Base-by-base conservation (phyloP, 1,140 invertebrate species). In the Papilio machaon region DNA sequence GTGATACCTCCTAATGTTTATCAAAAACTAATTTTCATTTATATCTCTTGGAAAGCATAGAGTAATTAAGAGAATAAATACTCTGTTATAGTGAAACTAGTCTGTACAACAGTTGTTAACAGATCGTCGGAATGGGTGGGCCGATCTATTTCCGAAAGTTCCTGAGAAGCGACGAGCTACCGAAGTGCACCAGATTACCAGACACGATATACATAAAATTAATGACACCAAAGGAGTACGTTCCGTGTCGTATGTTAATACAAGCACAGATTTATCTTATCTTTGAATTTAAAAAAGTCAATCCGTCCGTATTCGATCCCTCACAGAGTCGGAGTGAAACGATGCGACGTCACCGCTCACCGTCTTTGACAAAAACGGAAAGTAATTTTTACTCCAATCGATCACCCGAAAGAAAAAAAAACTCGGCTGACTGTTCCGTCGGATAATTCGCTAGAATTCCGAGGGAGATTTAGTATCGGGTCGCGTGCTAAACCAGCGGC, bases 361-460 rank as follows among this genome's bases (percentile, higher is more conserved):
- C 82, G 79, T 81, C 87, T 80, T 82, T 78, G 75, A 82, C 88
- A 88, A 90, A 92, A 90, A 86, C 87, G 87, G 86, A 90, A 90
- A 93, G 91, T 93, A 93, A 93, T 92, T 92, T 91, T 91, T 90
- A 90, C 86, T 91, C 89, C 89, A 88, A 94, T 94, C 93, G 94
- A 94, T 94, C 93, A 94, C 85, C 85, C 83, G 87, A 90, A 92
- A 93, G 92, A 17, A 58, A 93, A 91, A 91, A 87, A 85, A 83
- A 85, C 86, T 85, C 88, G 88, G 86, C 87, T 83, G 84, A 84
- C 84, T 49, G 17, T 76, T 30, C 88, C 82, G 84, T 85, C 84
- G 85, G 92, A 85, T 94, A 94, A 94, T 93, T 94, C 93, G 89
- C 91, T 93, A 94, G 91, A 93, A 94, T 94, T 94, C 93, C 93